Percentiles rank a stretch among this genome's conserved stretches.
These are phyloP conservation scores for Volucella inanis DNA, from an alignment of 2,888 invertebrate genomes.

Conservation along the genomic window DNA sequence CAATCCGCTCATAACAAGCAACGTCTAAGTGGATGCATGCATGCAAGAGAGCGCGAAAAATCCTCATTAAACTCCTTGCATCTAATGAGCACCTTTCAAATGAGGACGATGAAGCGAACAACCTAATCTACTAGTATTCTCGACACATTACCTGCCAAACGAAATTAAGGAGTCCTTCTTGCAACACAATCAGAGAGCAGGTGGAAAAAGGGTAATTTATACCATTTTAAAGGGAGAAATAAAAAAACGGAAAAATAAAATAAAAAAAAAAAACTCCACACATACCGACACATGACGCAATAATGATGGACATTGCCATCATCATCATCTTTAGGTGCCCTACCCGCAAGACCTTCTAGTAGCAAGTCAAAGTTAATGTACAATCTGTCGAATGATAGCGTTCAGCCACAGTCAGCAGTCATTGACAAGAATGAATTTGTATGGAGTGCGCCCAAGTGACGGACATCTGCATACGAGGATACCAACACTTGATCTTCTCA, in stretches of 20 bases:
- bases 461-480: constrained; percentile 66
- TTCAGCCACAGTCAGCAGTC: constrained; percentile 35
- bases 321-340: constrained; percentile 45
- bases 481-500: constrained; percentile 14
- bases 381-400: constrained; percentile 66
- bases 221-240: constrained; percentile 57
- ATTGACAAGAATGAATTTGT: constrained; percentile 69
- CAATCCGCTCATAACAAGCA: not conserved
- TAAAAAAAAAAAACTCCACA: constrained; percentile 10
- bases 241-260: not conserved
- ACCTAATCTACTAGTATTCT: constrained; percentile 59
- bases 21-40: constrained; percentile 15
- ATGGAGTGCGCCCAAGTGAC: constrained; percentile 67
- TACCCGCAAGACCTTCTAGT: constrained; percentile 31
- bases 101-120: constrained; percentile 45
- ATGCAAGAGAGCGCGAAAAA: constrained; percentile 62
- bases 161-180: constrained; percentile 22
- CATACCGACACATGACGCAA: constrained; percentile 57
- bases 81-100: constrained; percentile 74
- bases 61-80: constrained; percentile 65
- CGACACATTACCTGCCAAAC: constrained; percentile 49
- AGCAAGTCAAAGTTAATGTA: constrained; percentile 63
- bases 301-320: constrained; percentile 66
- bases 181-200: constrained; percentile 30
- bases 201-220: constrained; percentile 72